Evolutionary conservation across 2,888 invertebrate species (phyloP), one percentile per base, ranked within the genome.

Genomic region (Sinodicranocentrus sp.): DNA sequence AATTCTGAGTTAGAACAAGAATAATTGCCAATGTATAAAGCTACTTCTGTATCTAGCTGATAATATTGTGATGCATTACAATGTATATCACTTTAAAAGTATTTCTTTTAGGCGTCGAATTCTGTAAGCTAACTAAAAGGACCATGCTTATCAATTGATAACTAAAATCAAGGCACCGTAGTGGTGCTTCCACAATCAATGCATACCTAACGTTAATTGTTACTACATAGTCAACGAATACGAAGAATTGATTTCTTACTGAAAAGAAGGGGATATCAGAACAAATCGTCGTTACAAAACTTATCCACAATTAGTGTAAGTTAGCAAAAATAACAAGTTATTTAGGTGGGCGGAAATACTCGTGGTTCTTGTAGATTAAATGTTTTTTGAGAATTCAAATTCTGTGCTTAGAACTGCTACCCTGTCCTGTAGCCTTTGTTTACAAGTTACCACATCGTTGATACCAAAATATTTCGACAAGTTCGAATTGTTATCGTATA

Each of bases 101-200:
- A 61, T 21, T 39, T 61, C 61, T 17, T 48, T 48, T 48, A 10
- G 13, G 57, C n/a, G 57, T 61, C 54, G 17, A 33, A 63, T 82
- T 72, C 70, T 48, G 28, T 76, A 76, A 44, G 76, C 82, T 82
- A 82, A 70, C 75, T 39, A 39, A 68, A 70, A 33, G 82, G 82
- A 82, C 82, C 82, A 82, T 82, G 63, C 59, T 63, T 79, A 61
- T 59, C 15, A 71, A 72, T 39, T 19, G 17, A 28, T 75, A 70
- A 44, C 68, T 52, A 28, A 61, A 68, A 48, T 75, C 48, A 76
- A 63, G 28, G 82, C 82, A 48, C 75, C 82, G 44, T 15, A 39
- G 68, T 17, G 82, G 82, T 82, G 82, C 82, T 82, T 19, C 70
- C 75, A 82, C 82, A 82, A 82, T 76, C 82, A 82, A 82, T 82